Conservation (phyloP, 2,797 vertebrate species). For the Odontamblyopus lacepedii region DNA sequence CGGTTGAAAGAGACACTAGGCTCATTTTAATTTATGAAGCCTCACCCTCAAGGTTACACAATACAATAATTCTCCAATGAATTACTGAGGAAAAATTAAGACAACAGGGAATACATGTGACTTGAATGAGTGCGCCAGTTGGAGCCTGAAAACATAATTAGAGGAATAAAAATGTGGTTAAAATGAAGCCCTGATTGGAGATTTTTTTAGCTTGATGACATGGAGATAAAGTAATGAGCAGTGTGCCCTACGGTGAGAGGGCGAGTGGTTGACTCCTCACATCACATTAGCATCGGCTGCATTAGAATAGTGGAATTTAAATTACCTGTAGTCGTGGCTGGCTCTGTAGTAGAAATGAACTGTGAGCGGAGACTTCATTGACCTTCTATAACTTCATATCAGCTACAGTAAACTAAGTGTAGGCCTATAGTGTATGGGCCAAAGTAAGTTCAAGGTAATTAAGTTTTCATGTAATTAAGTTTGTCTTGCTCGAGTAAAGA, state of each 20-base stretch:
- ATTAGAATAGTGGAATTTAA: conserved; percentile 1
- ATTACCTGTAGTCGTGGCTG: conserved; percentile 1
- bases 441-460: background rate
- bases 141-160: conserved; percentile 23
- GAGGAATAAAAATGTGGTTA: conserved; percentile 4
- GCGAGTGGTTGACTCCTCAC: background rate
- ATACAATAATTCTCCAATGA: conserved; percentile 55
- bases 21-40: conserved; percentile 62
- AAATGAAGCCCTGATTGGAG: background rate
- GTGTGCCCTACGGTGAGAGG: background rate
- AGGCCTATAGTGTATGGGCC: background rate
- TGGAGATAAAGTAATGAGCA: background rate
- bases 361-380: background rate
- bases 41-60: conserved; percentile 49
- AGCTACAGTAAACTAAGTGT: background rate
- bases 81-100: conserved; percentile 36
- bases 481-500: no score
- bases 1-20: conserved; percentile 50
- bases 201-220: conserved; percentile 9
- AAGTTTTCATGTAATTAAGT: no score
- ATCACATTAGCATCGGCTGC: background rate
- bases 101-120: conserved; percentile 43
- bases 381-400: background rate
- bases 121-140: conserved; percentile 17
- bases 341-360: background rate